Percentiles rank a stretch among this genome's conserved stretches.
phyloP scores from a whole-genome alignment of 1,140 invertebrate genomes.

The Drosophila sproati region DNA sequence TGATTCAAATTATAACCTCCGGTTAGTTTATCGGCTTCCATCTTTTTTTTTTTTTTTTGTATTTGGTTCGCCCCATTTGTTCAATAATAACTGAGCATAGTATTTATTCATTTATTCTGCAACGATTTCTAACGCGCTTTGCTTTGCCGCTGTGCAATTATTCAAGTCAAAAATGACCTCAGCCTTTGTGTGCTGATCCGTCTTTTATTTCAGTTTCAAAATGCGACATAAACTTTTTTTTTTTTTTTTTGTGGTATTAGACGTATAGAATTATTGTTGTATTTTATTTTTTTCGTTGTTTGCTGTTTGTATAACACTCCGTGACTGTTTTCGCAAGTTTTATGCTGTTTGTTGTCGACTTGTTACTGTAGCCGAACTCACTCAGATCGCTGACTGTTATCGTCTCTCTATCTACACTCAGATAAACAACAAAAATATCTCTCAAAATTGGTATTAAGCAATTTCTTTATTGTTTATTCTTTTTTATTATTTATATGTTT shows the following conservation, averaged over 20 bases:
- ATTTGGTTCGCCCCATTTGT: constrained; percentile 17
- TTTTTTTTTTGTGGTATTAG: constrained; percentile 11
- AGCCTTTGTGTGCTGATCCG: constrained; percentile 41
- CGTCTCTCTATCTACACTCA: neutral
- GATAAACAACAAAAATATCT: neutral
- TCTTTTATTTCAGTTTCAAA: constrained; percentile 60
- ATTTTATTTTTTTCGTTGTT: constrained; percentile 9
- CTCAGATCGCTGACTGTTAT: constrained; percentile 53
- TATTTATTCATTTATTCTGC: constrained; percentile 20
- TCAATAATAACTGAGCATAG: constrained; percentile 6
- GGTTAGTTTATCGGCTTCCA: constrained; percentile 11
- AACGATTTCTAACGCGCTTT: constrained; percentile 38
- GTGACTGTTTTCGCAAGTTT: constrained; percentile 77
- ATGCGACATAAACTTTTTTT: constrained; percentile 50
- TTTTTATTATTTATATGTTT: too few species aligned
- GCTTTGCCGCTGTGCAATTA: constrained; percentile 56
- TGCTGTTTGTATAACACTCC: constrained; percentile 57
- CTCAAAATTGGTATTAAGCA: too few species aligned
- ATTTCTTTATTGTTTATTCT: too few species aligned
- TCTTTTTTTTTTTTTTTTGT: constrained; percentile 14
- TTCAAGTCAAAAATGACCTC: constrained; percentile 66
- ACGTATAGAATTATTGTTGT: constrained; percentile 46
- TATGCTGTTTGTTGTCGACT: constrained; percentile 1
- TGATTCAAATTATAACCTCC: constrained; percentile 65
- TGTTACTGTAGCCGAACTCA: neutral